Percentiles rank a stretch among this genome's conserved stretches.
These are phyloP conservation scores for Raphicerus campestris DNA, from an alignment of 2,113 vertebrate genomes.

Conservation along the genomic window DNA sequence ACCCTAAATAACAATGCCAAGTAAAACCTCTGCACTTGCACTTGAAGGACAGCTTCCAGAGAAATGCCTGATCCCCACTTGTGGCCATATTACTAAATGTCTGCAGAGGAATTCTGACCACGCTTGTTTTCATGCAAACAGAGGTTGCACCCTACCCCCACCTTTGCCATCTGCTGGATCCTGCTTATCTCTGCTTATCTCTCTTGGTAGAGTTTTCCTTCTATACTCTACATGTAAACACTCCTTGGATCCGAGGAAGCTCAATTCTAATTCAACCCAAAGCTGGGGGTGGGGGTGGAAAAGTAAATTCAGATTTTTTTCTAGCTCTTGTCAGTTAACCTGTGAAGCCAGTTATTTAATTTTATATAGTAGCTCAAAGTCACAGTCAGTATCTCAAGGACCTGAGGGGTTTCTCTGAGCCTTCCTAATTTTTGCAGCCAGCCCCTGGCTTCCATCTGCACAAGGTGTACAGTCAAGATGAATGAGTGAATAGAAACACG, in stretches of 20 bases:
- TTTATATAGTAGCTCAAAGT: neutral
- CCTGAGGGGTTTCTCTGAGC: neutral
- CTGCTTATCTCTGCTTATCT: rapidly evolving
- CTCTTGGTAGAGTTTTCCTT: rapidly evolving
- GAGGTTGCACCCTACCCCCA: rapidly evolving
- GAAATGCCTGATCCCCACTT: rapidly evolving
- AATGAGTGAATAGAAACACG: neutral
- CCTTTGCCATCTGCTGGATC: neutral
- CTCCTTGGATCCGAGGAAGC: rapidly evolving
- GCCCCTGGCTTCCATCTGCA: neutral
- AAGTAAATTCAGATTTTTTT: neutral
- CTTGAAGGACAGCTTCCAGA: neutral
- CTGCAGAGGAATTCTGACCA: neutral
- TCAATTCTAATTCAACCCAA: neutral
- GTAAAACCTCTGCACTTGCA: rapidly evolving
- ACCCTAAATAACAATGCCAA: neutral
- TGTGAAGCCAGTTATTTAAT: neutral
- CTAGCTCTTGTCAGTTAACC: neutral
- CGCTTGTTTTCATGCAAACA: neutral
- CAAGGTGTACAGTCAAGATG: neutral
- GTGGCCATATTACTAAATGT: too few species aligned
- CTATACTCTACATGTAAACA: rapidly evolving
- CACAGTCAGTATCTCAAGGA: neutral
- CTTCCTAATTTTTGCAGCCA: neutral
- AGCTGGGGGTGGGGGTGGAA: rapidly evolving